These are phyloP conservation scores for Eupristina koningsbergeri DNA, from an alignment of 1,140 invertebrate species.

Conservation along the genomic window DNA sequence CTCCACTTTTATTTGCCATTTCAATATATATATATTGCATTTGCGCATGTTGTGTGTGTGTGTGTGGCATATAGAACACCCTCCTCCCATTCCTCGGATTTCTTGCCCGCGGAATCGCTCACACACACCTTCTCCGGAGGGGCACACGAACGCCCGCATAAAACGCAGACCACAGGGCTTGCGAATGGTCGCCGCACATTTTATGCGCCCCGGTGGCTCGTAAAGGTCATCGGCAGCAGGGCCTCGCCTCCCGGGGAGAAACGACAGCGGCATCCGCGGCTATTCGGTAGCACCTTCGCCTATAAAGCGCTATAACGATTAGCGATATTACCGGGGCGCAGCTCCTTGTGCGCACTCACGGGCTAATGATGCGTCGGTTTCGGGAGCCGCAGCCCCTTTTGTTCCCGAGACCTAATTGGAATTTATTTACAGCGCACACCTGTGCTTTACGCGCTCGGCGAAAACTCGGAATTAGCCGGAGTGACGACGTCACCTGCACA, in stretches of 20 bases:
- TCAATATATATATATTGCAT: not conserved
- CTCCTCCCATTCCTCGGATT: not conserved
- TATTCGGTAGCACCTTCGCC: slow-evolving; percentile 59
- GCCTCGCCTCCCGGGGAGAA: slow-evolving; percentile 11
- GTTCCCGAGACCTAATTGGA: slow-evolving; percentile 53
- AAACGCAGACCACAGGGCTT: slow-evolving; percentile 25
- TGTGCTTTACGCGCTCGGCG: slow-evolving; percentile 13
- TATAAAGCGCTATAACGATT: slow-evolving; percentile 59
- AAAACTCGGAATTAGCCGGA: slow-evolving; percentile 14
- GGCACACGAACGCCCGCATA: not conserved
- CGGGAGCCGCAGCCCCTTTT: slow-evolving; percentile 52
- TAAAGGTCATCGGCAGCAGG: slow-evolving; percentile 30
- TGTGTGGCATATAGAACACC: too few species aligned
- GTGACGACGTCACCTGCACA: not conserved
- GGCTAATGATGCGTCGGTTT: slow-evolving; percentile 66
- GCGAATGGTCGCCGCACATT: slow-evolving; percentile 3
- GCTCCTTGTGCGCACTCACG: slow-evolving; percentile 48
- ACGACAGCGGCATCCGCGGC: slow-evolving; percentile 1
- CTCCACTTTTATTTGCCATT: not conserved
- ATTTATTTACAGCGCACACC: slow-evolving; percentile 57
- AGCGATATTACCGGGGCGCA: slow-evolving; percentile 46
- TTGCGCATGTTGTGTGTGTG: too few species aligned
- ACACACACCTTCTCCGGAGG: not conserved
- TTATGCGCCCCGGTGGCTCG: slow-evolving; percentile 59
- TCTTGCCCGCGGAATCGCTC: not conserved